Conservation (phyloP, 2,797 vertebrate species). For the Octomys mimax region DNA sequence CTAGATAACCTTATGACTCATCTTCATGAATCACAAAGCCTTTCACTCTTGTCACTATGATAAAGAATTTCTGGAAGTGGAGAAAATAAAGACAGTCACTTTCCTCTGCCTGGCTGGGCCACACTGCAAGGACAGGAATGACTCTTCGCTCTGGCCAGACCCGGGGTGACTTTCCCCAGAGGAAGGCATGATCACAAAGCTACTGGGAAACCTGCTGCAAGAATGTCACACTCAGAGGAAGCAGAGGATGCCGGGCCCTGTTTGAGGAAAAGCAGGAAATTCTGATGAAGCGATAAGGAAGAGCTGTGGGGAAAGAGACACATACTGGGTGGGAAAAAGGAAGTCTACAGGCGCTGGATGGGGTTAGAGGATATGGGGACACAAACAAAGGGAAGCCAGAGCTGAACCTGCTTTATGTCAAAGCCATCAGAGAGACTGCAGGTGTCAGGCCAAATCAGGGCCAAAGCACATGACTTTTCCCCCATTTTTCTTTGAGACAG, state of each 20-base stretch:
- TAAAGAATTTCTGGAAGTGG: conserved; percentile 32
- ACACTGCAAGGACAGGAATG: background rate
- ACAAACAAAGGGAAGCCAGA: background rate
- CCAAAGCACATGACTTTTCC: background rate
- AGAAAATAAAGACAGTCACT: background rate
- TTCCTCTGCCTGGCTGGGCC: background rate
- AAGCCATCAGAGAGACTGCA: background rate
- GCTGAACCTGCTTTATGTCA: background rate
- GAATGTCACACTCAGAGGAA: background rate
- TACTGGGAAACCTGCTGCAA: no score
- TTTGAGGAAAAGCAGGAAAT: conserved; percentile 73
- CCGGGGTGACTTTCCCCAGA: background rate
- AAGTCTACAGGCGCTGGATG: background rate
- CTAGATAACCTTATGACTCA: background rate
- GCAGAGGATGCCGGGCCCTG: background rate
- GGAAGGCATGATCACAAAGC: background rate
- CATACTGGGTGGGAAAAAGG: background rate
- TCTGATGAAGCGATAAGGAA: conserved; percentile 49
- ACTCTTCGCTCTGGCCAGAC: background rate
- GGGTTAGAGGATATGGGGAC: background rate
- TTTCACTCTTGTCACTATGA: background rate
- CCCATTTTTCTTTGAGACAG: background rate
- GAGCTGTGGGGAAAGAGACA: background rate
- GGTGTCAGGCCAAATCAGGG: background rate
- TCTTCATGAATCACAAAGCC: conserved; percentile 21